phyloP scores from a whole-genome alignment of 2,797 vertebrate species.

The Cichlasoma orientale region DNA sequence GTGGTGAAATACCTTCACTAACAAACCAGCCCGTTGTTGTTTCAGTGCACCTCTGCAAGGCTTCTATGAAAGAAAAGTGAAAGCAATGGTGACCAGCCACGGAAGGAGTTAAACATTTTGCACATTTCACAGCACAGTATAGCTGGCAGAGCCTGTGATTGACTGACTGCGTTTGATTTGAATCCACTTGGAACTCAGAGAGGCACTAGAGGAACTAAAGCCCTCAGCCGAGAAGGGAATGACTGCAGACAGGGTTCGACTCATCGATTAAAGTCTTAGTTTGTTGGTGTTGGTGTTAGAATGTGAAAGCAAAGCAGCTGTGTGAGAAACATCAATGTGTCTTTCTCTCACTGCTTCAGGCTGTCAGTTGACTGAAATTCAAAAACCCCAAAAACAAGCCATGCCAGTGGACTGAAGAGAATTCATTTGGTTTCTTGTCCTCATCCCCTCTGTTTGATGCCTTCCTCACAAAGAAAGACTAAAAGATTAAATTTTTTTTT shows the following conservation, averaged over 20 bases:
- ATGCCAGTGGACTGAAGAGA: conserved; percentile 8
- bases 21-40: neutral
- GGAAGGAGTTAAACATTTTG: neutral
- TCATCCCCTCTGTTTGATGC: conserved; percentile 26
- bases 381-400: too few species aligned
- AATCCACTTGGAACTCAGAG: conserved; percentile 1
- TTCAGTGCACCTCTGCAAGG: neutral
- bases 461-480: neutral
- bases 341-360: conserved; percentile 34
- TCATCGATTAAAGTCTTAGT: conserved; percentile 11
- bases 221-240: neutral
- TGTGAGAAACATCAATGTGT: conserved; percentile 52
- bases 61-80: neutral
- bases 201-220: neutral
- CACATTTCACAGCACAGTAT: neutral
- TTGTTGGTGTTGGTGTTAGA: neutral
- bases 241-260: neutral
- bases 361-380: conserved; percentile 26
- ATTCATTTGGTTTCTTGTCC: conserved; percentile 37
- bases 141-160: neutral
- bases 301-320: conserved; percentile 16
- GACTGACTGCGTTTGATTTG: conserved; percentile 7
- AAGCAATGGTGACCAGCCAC: neutral
- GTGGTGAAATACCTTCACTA: neutral
- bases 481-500: neutral